phyloP scores from a whole-genome alignment of 92 coral and sea anemone genomes.

The Metridium senile region DNA sequence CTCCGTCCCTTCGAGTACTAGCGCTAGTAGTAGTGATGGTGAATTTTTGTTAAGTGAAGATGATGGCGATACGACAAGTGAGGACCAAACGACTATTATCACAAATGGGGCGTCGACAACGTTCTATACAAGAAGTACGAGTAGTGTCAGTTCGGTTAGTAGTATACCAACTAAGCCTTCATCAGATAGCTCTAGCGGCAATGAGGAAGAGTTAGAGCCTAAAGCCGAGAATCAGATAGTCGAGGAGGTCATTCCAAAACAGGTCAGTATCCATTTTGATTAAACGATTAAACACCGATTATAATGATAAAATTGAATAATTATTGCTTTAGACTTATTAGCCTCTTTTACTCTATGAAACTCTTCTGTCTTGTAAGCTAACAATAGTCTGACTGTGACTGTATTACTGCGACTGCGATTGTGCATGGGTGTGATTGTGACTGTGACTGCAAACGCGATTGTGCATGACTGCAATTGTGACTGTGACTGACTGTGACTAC shows the following conservation, averaged over 20 bases:
- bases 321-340: too few relatives aligned
- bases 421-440: too few relatives aligned
- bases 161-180: constrained; percentile 18
- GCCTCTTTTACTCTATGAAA: too few relatives aligned
- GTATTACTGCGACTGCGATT: too few relatives aligned
- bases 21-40: constrained; percentile 25
- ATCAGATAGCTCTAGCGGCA: not conserved
- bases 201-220: not conserved
- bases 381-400: too few relatives aligned
- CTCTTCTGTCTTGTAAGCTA: too few relatives aligned
- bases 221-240: not conserved
- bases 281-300: too few relatives aligned
- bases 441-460: too few relatives aligned
- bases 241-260: not conserved
- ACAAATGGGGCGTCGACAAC: constrained; percentile 1
- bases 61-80: constrained; percentile 33
- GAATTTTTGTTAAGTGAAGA: constrained; percentile 36
- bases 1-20: constrained; percentile 25
- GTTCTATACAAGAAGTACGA: constrained; percentile 1
- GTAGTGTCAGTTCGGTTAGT: constrained; percentile 11
- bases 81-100: constrained; percentile 1
- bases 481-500: too few relatives aligned
- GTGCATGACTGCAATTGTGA: too few relatives aligned
- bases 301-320: too few relatives aligned
- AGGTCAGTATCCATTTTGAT: not conserved